These are phyloP conservation scores for Drosophila kohkoa DNA, from an alignment of 1,140 invertebrate genomes.

Conservation along the genomic window DNA sequence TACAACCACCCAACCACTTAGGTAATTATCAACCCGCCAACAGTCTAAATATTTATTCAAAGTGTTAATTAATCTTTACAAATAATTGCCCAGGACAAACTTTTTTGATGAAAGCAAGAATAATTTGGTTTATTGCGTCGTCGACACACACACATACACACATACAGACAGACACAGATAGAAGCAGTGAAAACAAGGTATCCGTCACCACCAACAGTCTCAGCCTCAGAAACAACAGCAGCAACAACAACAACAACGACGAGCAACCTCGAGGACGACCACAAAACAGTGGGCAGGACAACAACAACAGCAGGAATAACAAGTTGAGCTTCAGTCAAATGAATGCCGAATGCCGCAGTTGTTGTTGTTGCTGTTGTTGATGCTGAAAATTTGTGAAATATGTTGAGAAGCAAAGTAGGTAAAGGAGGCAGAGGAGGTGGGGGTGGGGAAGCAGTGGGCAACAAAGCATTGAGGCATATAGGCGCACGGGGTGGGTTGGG, in stretches of 20 bases:
- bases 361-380: constrained; percentile 46
- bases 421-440: constrained; percentile 12
- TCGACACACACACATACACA: constrained; percentile 10
- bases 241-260: constrained; percentile 23
- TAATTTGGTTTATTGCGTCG: constrained; percentile 77
- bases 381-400: constrained; percentile 73
- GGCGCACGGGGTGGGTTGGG: background rate
- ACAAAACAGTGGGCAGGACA: constrained; percentile 55
- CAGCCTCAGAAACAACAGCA: constrained; percentile 1
- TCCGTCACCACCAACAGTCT: constrained; percentile 36
- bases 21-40: constrained; percentile 68
- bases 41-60: constrained; percentile 77
- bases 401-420: constrained; percentile 56
- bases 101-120: constrained; percentile 82
- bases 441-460: background rate
- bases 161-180: constrained; percentile 10
- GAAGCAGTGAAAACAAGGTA: constrained; percentile 36
- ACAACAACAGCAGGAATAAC: constrained; percentile 35
- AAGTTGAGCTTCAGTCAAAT: constrained; percentile 49
- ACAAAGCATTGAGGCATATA: background rate
- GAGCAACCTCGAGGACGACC: constrained; percentile 32
- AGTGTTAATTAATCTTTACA: constrained; percentile 83
- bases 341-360: constrained; percentile 52
- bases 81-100: constrained; percentile 77
- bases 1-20: constrained; percentile 38